Conservation (phyloP, 2,888 invertebrate species). For the Eulithis testata region DNA sequence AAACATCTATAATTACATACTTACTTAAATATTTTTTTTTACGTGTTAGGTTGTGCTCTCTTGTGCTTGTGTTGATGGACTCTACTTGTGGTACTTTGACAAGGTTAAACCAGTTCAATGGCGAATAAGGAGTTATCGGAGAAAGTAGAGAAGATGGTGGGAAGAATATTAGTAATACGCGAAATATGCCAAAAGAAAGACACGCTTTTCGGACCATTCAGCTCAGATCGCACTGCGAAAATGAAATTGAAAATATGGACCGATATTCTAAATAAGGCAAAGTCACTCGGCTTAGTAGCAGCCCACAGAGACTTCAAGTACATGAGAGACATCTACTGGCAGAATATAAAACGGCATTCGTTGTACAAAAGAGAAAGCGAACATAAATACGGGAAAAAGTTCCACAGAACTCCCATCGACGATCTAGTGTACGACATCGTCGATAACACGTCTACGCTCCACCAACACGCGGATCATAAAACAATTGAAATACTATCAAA, state of each 20-base stretch:
- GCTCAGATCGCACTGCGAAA: conserved; percentile 20
- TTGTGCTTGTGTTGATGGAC: too few species aligned
- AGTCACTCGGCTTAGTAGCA: conserved; percentile 31
- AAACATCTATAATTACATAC: too few species aligned
- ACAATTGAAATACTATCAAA: too few species aligned
- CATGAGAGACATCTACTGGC: conserved; percentile 40
- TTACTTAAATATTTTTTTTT: too few species aligned
- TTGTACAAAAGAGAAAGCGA: conserved; percentile 23
- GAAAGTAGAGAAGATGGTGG: conserved; percentile 34
- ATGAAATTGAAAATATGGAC: conserved; percentile 34
- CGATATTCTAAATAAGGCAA: conserved; percentile 32
- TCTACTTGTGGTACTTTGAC: neutral
- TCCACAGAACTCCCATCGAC: conserved; percentile 21
- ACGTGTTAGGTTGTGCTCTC: too few species aligned
- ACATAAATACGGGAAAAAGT: conserved; percentile 2
- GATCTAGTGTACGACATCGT: conserved; percentile 35
- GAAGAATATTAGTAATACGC: conserved; percentile 34
- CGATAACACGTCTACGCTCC: conserved; percentile 26
- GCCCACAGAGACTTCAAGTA: conserved; percentile 33
- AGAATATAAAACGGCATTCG: conserved; percentile 34
- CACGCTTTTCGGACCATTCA: conserved; percentile 33
- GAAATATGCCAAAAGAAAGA: conserved; percentile 36
- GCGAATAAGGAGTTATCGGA: conserved; percentile 5
- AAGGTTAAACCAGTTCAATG: neutral
- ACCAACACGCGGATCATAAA: conserved; percentile 2